phyloP scores from a whole-genome alignment of 2,888 invertebrate genomes.

The Protodeltote pygarga region DNA sequence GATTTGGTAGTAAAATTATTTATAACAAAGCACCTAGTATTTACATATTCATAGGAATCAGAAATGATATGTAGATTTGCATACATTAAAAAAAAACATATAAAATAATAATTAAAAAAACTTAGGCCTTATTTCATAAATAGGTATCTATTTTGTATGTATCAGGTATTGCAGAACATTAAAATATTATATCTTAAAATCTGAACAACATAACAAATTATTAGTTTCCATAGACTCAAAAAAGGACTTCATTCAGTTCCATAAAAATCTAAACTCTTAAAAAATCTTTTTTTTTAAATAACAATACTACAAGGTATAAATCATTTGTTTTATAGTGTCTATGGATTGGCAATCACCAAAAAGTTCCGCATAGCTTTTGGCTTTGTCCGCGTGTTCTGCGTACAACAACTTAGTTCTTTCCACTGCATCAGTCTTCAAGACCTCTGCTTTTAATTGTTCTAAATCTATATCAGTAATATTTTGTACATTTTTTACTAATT shows the following conservation, averaged over 20 bases:
- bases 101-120: not conserved
- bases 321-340: constrained; percentile 73
- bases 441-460: constrained; percentile 76
- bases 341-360: constrained; percentile 75
- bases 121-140: not conserved
- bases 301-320: constrained; percentile 63
- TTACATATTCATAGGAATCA: not conserved
- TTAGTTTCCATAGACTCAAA: no score
- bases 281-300: not conserved
- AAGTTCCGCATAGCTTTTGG: constrained; percentile 63
- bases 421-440: constrained; percentile 73
- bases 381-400: constrained; percentile 69
- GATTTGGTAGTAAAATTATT: not conserved
- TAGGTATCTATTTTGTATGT: no score
- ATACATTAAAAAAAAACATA: constrained; percentile 1
- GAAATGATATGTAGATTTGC: constrained; percentile 12
- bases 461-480: constrained; percentile 88
- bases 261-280: no score
- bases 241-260: no score
- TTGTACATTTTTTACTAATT: constrained; percentile 81
- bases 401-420: constrained; percentile 71
- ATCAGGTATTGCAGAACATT: no score
- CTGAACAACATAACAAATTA: no score
- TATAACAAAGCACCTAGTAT: not conserved
- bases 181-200: no score